Base-by-base conservation (phyloP, 2,797 vertebrate species). In the Sebastes taczanowskii region DNA sequence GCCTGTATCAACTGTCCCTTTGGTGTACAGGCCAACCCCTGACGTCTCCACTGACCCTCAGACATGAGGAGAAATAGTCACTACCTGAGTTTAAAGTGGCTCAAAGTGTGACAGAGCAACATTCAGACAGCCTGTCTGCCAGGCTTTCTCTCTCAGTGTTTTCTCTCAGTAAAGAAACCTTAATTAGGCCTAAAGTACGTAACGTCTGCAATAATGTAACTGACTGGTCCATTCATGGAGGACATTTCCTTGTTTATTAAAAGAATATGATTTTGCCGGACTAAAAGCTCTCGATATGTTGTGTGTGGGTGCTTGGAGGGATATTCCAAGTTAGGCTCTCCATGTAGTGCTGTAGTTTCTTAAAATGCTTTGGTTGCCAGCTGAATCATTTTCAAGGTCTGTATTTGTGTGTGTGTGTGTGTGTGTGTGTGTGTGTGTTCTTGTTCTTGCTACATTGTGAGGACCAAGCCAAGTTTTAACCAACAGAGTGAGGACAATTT, bases 211-310 rank as follows among this genome's bases (percentile, higher is more conserved):
- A 34, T 52, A n/a, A 65, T 59, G 42, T 46, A 56, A 71, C 27
- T n/a, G 18, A 7, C 8, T 46, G 30, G 22, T 63, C 18, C 61
- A 63, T 32, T 76, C 2, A 30, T 14, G 14, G n/a, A 9, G 13
- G 53, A 73, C 20, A 32, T 84, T 49, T 66, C 42, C 42, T 22
- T 35, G 25, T 71, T 80, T 60, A 66, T 71, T 58, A 69, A 68
- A 46, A 67, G 20, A 18, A 27, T 5, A 20, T 7, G 11, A 42
- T 64, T 66, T 49, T 74, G 73, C 49, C 68, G 52, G 42, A 69
- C 60, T 56, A 42, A 53, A 74, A 81, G 10, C 59, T 74, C 60
- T 71, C 49, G 52, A 72, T 80, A 56, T 80, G 74, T 77, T 77
- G 60, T 56, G n/a, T 52, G 64, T 7, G 71, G 29, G 27, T 22